Conservation (phyloP, 1,140 invertebrate genomes). For the Solenopsis invicta region DNA sequence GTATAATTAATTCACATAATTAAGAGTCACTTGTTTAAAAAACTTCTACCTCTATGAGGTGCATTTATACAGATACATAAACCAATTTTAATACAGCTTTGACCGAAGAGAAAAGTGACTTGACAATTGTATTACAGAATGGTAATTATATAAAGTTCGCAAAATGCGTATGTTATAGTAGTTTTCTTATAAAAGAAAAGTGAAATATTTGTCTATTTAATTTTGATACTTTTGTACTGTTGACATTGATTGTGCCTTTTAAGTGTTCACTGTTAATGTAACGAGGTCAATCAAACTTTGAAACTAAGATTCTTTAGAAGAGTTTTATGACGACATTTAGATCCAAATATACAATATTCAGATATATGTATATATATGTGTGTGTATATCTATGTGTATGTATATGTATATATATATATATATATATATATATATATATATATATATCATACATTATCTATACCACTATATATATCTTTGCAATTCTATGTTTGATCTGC, state of each 20-base stretch:
- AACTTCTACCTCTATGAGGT: conserved; percentile 76
- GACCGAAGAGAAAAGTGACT: conserved; percentile 23
- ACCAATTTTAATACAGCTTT: conserved; percentile 55
- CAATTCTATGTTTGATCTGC: conserved; percentile 52
- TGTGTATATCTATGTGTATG: too few species aligned
- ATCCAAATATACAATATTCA: conserved; percentile 46
- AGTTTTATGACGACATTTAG: conserved; percentile 52
- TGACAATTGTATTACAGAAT: conserved; percentile 70
- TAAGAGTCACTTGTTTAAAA: conserved; percentile 55
- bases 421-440: too few species aligned
- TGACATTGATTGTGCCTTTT: conserved; percentile 83
- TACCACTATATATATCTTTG: conserved; percentile 31
- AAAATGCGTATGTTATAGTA: conserved; percentile 69
- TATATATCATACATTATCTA: conserved; percentile 29
- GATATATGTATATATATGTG: too few species aligned
- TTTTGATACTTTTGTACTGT: conserved; percentile 85
- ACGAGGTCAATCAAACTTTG: conserved; percentile 60
- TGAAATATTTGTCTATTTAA: conserved; percentile 64
- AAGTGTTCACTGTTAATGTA: conserved; percentile 73
- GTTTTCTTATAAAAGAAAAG: conserved; percentile 70
- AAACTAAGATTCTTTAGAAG: conserved; percentile 55
- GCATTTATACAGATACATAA: conserved; percentile 51
- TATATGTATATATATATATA: too few species aligned
- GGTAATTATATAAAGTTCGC: conserved; percentile 69
- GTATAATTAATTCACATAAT: conserved; percentile 40